Evolutionary conservation across 2,113 vertebrate species (phyloP).

Genomic region (Mola mola): DNA sequence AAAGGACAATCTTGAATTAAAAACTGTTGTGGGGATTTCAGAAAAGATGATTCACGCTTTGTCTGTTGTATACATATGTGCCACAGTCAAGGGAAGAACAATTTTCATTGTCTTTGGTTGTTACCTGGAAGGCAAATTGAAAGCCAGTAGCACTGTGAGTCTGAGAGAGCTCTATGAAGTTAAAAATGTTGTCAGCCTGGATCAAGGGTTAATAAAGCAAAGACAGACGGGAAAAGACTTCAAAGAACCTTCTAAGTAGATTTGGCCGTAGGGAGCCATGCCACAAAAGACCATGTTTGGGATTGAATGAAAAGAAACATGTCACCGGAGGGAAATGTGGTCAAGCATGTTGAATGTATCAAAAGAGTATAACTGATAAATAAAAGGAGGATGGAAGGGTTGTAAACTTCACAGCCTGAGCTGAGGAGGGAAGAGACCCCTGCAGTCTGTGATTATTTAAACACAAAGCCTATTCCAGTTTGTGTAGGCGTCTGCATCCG

Average conservation of each 20-base stretch:
- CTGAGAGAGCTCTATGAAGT: conserved; percentile 27
- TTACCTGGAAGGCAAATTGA: not conserved
- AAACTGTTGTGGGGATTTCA: too few relatives aligned
- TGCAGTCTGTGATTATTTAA: conserved; percentile 74
- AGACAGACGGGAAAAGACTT: conserved; percentile 58
- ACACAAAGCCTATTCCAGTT: conserved; percentile 54
- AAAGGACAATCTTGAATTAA: too few relatives aligned
- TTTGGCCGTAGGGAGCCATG: conserved; percentile 67
- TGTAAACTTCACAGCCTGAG: conserved; percentile 78
- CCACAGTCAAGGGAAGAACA: too few relatives aligned
- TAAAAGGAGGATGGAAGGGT: conserved; percentile 78
- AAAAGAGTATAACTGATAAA: conserved; percentile 73
- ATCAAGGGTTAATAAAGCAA: conserved; percentile 67
- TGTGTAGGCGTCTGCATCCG: conserved; percentile 61
- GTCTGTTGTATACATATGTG: too few relatives aligned
- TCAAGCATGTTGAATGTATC: conserved; percentile 67
- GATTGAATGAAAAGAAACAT: conserved; percentile 67
- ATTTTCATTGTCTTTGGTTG: conserved; percentile 5
- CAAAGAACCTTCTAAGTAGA: conserved; percentile 73
- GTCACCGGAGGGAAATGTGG: conserved; percentile 77
- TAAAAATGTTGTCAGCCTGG: conserved; percentile 55
- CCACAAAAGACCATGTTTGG: conserved; percentile 71
- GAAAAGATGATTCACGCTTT: too few relatives aligned
- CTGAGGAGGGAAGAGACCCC: conserved; percentile 67
- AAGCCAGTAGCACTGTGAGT: conserved; percentile 3